Evolutionary conservation across 2,888 invertebrate genomes (phyloP).

Genomic region (Melanchra persicariae): DNA sequence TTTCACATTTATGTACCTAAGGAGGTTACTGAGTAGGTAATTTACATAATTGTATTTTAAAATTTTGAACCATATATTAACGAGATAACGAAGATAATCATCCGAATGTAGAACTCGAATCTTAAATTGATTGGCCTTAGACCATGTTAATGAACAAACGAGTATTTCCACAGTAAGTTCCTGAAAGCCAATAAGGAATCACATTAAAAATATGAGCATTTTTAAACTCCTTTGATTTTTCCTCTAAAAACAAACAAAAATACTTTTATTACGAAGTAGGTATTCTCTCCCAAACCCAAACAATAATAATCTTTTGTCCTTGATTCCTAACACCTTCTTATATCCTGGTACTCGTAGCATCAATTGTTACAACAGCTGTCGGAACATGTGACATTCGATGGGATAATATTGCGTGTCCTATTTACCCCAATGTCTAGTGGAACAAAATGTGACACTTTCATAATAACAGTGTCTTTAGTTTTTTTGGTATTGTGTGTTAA

Average conservation of each 20-base stretch:
- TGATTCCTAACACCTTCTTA: conserved; percentile 16
- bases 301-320: conserved; percentile 2
- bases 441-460: neutral
- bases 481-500: conserved; percentile 1
- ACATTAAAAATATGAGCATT: neutral
- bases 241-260: neutral
- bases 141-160: too few relatives aligned
- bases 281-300: neutral
- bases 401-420: conserved; percentile 24
- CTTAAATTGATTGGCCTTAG: too few relatives aligned
- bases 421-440: conserved; percentile 15
- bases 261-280: neutral
- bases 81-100: too few relatives aligned
- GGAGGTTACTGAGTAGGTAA: too few relatives aligned
- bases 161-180: too few relatives aligned
- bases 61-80: too few relatives aligned
- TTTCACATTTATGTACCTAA: too few relatives aligned
- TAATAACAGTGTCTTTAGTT: neutral
- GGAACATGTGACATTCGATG: conserved; percentile 15
- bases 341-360: conserved; percentile 25
- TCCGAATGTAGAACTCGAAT: too few relatives aligned
- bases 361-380: conserved; percentile 36
- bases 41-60: too few relatives aligned
- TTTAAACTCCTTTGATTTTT: neutral
- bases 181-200: neutral